These are phyloP conservation scores for Cheilosia pagana DNA, from an alignment of 2,888 invertebrate species.

Conservation along the genomic window DNA sequence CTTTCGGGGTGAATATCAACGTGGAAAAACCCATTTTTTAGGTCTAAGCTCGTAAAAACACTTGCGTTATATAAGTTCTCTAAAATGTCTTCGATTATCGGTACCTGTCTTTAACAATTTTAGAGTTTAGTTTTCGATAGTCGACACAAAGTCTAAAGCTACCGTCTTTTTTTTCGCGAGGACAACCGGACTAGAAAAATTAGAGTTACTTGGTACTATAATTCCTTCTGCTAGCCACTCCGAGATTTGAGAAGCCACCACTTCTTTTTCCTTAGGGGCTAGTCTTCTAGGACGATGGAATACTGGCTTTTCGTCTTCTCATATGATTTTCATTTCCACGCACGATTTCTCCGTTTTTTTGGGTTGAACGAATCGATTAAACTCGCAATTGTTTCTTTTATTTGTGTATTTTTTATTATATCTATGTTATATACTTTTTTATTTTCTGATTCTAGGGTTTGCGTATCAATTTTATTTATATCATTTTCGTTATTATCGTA, in stretches of 20 bases:
- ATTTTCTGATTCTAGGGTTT: too few relatives aligned
- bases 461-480: too few relatives aligned
- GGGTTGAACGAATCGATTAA: constrained; percentile 9
- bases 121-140: background rate
- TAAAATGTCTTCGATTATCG: constrained; percentile 3
- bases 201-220: too few relatives aligned
- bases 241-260: constrained; percentile 77
- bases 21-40: too few relatives aligned
- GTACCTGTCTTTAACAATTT: constrained; percentile 7
- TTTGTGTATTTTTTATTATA: too few relatives aligned
- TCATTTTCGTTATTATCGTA: background rate
- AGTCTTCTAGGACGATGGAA: constrained; percentile 75
- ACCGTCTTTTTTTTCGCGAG: constrained; percentile 34
- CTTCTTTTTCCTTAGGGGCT: constrained; percentile 76
- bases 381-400: too few relatives aligned
- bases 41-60: too few relatives aligned
- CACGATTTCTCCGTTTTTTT: constrained; percentile 4
- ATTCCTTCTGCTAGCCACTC: constrained; percentile 77
- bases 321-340: constrained; percentile 28
- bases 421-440: too few relatives aligned
- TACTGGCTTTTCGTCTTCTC: constrained; percentile 76
- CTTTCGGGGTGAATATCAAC: constrained; percentile 5
- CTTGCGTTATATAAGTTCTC: too few relatives aligned
- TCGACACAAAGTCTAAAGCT: constrained; percentile 14
- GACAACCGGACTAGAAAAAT: constrained; percentile 75